A percentile compares a stretch with the other conserved stretches of the same genome.
These are phyloP conservation scores for Drosophila mauritiana DNA, from an alignment of 1,140 invertebrate species.

Conservation along the genomic window DNA sequence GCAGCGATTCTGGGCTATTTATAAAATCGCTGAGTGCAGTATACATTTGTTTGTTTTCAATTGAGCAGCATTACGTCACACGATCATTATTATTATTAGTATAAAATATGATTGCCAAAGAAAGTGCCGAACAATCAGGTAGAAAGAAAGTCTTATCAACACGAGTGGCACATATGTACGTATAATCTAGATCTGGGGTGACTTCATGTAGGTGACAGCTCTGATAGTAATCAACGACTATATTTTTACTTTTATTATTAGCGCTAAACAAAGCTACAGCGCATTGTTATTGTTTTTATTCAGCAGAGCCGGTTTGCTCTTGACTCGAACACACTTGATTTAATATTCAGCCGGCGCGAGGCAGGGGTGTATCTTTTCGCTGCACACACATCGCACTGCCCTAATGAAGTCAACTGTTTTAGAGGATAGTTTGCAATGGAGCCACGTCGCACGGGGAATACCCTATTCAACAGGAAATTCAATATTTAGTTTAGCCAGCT, in stretches of 20 bases:
- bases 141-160: slow-evolving; percentile 19
- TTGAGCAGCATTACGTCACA: slow-evolving; percentile 36
- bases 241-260: slow-evolving; percentile 30
- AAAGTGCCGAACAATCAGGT: neutral
- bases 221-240: slow-evolving; percentile 41
- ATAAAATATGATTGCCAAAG: slow-evolving; percentile 5
- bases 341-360: slow-evolving; percentile 58
- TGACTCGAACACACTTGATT: slow-evolving; percentile 60
- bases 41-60: slow-evolving; percentile 24
- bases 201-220: slow-evolving; percentile 37
- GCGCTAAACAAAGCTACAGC: slow-evolving; percentile 25
- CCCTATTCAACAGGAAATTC: slow-evolving; percentile 4
- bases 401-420: slow-evolving; percentile 29
- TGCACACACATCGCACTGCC: neutral
- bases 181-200: slow-evolving; percentile 16
- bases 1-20: slow-evolving; percentile 64
- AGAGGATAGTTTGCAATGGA: neutral
- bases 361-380: slow-evolving; percentile 50
- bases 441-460: slow-evolving; percentile 9
- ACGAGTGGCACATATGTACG: neutral
- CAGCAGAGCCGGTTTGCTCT: slow-evolving; percentile 75
- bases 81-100: neutral
- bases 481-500: neutral
- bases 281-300: slow-evolving; percentile 45
- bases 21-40: slow-evolving; percentile 27